Evolutionary conservation across 2,113 vertebrate species (phyloP).

Genomic region (Ibidorhyncha struthersii): DNA sequence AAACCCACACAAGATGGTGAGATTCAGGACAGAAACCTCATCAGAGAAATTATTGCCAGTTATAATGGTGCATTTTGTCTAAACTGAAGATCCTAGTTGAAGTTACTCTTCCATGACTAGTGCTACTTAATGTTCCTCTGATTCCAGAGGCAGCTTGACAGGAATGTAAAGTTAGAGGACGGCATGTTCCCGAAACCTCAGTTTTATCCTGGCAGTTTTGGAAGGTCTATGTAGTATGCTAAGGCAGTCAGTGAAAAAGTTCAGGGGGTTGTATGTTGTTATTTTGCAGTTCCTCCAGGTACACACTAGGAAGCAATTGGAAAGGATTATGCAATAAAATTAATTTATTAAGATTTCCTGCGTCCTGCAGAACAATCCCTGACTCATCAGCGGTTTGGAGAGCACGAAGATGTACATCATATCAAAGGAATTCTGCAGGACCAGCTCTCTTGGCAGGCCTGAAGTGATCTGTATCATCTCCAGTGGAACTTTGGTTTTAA

Average conservation of each 20-base stretch:
- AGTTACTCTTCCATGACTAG: background rate
- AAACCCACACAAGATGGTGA: background rate
- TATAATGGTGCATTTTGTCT: background rate
- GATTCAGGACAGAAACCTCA: background rate
- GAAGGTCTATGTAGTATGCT: background rate
- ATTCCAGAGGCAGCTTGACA: background rate
- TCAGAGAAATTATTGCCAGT: background rate
- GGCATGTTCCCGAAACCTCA: background rate
- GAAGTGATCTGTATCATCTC: slow-evolving; percentile 44
- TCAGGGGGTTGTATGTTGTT: background rate
- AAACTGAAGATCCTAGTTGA: background rate
- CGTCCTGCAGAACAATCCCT: background rate
- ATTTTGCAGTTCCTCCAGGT: background rate
- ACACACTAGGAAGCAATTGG: background rate
- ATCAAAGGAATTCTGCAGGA: slow-evolving; percentile 63
- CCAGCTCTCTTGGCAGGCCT: slow-evolving; percentile 35
- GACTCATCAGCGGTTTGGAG: background rate
- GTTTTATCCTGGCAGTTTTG: background rate
- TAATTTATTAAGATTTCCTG: slow-evolving; percentile 13
- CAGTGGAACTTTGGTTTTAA: background rate
- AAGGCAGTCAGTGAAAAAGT: background rate
- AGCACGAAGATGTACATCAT: slow-evolving; percentile 20
- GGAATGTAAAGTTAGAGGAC: background rate
- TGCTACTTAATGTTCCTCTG: background rate
- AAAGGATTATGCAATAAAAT: background rate